Percentiles rank a stretch among this genome's conserved stretches.
Conservation (phyloP, 2,113 vertebrate species). For the Passerina amoena region DNA sequence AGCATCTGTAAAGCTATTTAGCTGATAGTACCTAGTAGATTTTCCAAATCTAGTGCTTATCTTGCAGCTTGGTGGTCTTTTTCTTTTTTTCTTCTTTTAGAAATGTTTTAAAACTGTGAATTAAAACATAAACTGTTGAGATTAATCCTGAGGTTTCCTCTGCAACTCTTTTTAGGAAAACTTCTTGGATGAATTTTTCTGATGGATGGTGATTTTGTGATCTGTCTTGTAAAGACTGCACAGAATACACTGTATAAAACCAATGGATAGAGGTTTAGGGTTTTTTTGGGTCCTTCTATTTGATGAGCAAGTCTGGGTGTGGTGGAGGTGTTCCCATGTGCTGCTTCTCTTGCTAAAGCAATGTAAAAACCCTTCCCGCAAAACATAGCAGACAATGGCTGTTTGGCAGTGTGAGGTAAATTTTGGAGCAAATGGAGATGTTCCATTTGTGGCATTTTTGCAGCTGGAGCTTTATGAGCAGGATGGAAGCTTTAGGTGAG, state of each 20-base stretch:
- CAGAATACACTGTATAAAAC: background rate
- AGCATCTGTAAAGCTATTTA: background rate
- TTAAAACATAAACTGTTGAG: background rate
- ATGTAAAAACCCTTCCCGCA: background rate
- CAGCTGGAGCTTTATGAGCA: background rate
- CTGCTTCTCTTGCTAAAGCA: background rate
- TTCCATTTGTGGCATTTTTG: background rate
- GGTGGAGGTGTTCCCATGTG: background rate
- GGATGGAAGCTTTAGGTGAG: background rate
- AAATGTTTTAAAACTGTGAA: background rate
- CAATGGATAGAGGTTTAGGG: rapidly evolving
- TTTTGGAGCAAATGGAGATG: background rate
- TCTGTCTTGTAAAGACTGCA: background rate
- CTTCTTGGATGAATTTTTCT: background rate
- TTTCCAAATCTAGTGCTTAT: background rate
- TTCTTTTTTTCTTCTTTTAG: background rate
- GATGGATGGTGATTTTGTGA: background rate
- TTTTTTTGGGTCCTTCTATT: background rate
- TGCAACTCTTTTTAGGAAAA: background rate
- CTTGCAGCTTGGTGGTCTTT: background rate
- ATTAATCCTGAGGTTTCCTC: background rate
- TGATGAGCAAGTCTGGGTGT: background rate
- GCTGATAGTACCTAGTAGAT: background rate
- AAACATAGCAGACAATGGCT: background rate
- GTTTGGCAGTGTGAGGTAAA: background rate